phyloP scores from a whole-genome alignment of 2,113 vertebrate genomes.

The Indicator maculatus region DNA sequence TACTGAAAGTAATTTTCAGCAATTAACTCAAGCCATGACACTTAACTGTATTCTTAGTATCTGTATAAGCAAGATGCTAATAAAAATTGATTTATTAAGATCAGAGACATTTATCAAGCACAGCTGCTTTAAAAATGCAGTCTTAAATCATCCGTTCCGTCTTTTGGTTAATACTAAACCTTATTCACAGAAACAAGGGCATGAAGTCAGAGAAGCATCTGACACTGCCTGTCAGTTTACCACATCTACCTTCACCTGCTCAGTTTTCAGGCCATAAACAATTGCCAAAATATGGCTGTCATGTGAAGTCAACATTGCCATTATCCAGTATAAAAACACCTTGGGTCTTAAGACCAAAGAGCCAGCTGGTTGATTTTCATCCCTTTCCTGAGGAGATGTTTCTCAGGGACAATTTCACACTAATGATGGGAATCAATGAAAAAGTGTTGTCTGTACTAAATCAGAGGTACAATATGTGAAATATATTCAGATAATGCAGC shows the following conservation, averaged over 20 bases:
- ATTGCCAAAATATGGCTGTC: not conserved
- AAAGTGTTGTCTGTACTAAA: not conserved
- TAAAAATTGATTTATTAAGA: not conserved
- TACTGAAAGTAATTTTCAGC: not conserved
- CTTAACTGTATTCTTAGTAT: not conserved
- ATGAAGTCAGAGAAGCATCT: not conserved
- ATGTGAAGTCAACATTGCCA: not conserved
- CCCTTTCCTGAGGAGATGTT: not conserved
- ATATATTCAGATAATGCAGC: not conserved
- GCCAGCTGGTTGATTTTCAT: not conserved
- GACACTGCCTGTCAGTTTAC: not conserved
- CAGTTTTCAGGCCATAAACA: not conserved
- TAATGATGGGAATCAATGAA: not conserved
- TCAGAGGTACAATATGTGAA: not conserved
- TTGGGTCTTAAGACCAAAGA: not conserved
- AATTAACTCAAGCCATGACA: not conserved
- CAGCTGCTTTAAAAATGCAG: not conserved
- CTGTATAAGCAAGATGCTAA: not conserved
- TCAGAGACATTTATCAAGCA: not conserved
- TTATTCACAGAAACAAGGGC: not conserved
- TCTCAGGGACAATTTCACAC: not conserved
- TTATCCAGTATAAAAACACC: not conserved
- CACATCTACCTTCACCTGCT: not conserved
- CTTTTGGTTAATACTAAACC: not conserved
- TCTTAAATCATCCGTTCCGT: not conserved